Conservation (phyloP, 2,797 vertebrate genomes). For the Siniperca undulata region DNA sequence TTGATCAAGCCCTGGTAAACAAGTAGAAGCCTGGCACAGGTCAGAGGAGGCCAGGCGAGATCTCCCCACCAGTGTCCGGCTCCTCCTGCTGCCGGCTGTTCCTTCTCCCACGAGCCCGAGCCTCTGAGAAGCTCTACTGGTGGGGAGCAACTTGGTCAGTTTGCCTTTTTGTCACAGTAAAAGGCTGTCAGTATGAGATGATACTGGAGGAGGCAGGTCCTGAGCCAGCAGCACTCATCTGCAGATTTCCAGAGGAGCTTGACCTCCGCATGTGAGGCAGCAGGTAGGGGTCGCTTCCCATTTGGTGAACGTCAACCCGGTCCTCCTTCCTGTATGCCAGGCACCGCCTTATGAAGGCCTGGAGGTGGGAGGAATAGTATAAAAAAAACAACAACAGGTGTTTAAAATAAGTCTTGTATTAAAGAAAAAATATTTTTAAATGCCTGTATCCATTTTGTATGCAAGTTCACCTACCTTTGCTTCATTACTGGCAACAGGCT, state of each 20-base stretch:
- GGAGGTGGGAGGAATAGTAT: background rate
- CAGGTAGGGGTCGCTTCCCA: conserved; percentile 97
- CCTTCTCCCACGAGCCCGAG: conserved; percentile 75
- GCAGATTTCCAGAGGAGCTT: conserved; percentile 98
- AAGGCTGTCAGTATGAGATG: conserved; percentile 93
- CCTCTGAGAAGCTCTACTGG: conserved; percentile 80
- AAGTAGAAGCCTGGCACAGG: conserved; percentile 68
- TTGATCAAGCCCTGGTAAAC: conserved; percentile 68
- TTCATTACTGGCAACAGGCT: conserved; percentile 98
- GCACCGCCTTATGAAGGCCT: conserved; percentile 98
- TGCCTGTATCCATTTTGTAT: background rate
- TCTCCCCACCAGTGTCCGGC: conserved; percentile 44
- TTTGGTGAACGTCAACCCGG: conserved; percentile 95
- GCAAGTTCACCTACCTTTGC: conserved; percentile 90
- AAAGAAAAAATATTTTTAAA: background rate
- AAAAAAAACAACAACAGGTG: background rate
- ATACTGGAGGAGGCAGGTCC: conserved; percentile 92
- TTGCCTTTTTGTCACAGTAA: conserved; percentile 67
- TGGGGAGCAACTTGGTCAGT: conserved; percentile 67
- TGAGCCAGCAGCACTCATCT: conserved; percentile 90
- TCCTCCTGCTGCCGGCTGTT: conserved; percentile 56
- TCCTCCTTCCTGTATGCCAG: conserved; percentile 99
- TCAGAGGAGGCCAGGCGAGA: conserved; percentile 54
- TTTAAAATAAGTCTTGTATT: no score
- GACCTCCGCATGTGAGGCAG: conserved; percentile 99